Base-by-base conservation (phyloP, 1,140 invertebrate genomes). In the Zaprionus inermis region DNA sequence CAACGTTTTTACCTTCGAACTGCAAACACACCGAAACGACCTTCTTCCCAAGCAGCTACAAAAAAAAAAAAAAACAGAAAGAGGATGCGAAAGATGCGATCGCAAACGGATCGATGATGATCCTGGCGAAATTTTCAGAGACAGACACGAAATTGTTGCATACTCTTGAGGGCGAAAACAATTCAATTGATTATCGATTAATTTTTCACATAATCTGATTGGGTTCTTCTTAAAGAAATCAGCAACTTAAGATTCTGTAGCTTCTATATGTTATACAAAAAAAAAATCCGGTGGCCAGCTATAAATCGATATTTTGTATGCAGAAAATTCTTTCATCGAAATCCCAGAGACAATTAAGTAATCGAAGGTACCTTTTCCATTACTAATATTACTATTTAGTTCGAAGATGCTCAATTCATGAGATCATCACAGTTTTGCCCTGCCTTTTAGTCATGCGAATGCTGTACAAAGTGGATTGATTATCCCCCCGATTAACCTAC, bases 91-190 rank as follows among this genome's bases (percentile, higher is more conserved):
- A n/a, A 32, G 6, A 32, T 32, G 5, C 6, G 38, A 16, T 41
- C 38, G 38, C 38, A 3, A 5, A 11, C 18, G 7, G 16, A n/a
- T 22, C 20, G 5, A 28, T 11, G 5, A 28, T 11, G 9, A 14
- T 70, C 61, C 46, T 54, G 51, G 18, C 5, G 24, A 16, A 36
- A 36, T n/a, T 32, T 55, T 6, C 11, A 52, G 7, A 22, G 34
- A 20, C 28, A 32, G 34, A 34, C 5, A 18, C 10, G 7, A 61
- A 67, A 60, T 0, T n/a, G 52, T 63, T 70, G 66, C 66, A 69
- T 74, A 61, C 66, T 72, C 72, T 71, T 60, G 20, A 61, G 63
- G 20, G 20, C 36, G 16, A 24, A 1, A 16, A 54, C 1, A 22
- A 16, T 1, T 14, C 14, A 9, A 16, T n/a, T 16, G 9, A 2